Base-by-base conservation (phyloP, 2,113 vertebrate species). In the Ramphastos sulfuratus region DNA sequence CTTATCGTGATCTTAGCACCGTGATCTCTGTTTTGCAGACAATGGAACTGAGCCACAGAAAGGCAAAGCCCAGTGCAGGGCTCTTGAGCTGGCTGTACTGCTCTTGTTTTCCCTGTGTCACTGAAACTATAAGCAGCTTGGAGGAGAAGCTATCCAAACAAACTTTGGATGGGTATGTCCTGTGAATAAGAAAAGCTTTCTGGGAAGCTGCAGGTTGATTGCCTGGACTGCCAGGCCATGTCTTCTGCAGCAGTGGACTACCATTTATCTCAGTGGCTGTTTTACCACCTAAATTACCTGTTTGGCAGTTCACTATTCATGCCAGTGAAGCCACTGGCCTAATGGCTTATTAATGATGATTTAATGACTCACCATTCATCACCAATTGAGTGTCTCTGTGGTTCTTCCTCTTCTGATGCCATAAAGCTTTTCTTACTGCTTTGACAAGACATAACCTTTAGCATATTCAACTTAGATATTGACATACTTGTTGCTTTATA, bases 1-100 rank as follows among this genome's bases (percentile, higher is more conserved):
- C 48, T 96, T 96, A 89, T 92, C 92, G 37, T 6, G 10, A 39
- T 82, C 77, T 82, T 33, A 86, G 80, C 58, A 72, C 73, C 55
- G 8, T 92, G 93, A 89, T 79, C 72, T 59, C 61, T 72, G 39
- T 72, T 90, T 71, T 76, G 86, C 31, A 83, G 76, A 44, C 39
- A 81, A 33, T 48, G 58, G 77, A 73, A 84, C 63, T n/a, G 80
- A 93, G 80, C 31, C 27, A 61, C 33, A 44, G 48, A 86, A 69
- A 65, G 50, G 58, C 70, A 88, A 90, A 81, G 23, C 52, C 54
- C 30, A 27, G 39, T 1, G n/a, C 5, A 80, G 33, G 19, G 64
- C 31, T 55, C 67, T 60, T 28, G 80, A 93, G 76, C 48, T 67
- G 69, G 19, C 33, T 24, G 6, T 55, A 4, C 52, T 90, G 60